Evolutionary conservation across 2,797 vertebrate species (phyloP).

Genomic region (Argya squamiceps): DNA sequence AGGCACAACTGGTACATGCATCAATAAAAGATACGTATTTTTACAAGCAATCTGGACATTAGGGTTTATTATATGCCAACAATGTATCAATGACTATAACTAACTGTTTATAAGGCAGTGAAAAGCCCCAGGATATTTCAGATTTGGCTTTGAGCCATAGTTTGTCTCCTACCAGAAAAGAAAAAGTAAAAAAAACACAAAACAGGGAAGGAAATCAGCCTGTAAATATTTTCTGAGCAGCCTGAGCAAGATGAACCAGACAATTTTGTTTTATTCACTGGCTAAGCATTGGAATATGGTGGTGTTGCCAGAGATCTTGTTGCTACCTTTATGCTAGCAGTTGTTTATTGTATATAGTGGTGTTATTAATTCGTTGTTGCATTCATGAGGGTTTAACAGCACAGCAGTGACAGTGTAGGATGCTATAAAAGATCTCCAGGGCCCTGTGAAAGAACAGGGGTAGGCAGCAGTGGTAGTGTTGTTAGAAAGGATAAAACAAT

Average conservation of each 20-base stretch:
- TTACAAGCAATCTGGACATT: constrained; percentile 53
- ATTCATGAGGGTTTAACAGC: constrained; percentile 60
- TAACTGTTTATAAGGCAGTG: constrained; percentile 53
- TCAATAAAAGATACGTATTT: constrained; percentile 54
- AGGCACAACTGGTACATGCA: neutral
- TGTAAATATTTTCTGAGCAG: constrained; percentile 3
- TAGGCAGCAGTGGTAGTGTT: constrained; percentile 34
- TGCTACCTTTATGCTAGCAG: neutral
- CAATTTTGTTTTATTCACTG: neutral
- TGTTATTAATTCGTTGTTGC: constrained; percentile 63
- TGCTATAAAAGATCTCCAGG: constrained; percentile 65
- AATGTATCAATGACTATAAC: constrained; percentile 45
- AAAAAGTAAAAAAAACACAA: neutral
- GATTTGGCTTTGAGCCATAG: constrained; percentile 25
- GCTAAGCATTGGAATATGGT: neutral
- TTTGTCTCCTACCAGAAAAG: neutral
- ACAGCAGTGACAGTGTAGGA: constrained; percentile 42
- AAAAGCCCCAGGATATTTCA: constrained; percentile 13
- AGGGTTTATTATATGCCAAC: constrained; percentile 48
- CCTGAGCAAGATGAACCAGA: neutral
- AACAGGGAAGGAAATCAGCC: neutral
- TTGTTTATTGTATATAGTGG: constrained; percentile 37
- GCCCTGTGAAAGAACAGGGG: constrained; percentile 47
- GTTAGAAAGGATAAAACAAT: constrained; percentile 18
- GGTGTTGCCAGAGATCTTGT: neutral